Percentiles rank a stretch among this genome's conserved stretches.
Conservation (phyloP, 2,888 invertebrate species). For the Thecocarcelia acutangulata region DNA sequence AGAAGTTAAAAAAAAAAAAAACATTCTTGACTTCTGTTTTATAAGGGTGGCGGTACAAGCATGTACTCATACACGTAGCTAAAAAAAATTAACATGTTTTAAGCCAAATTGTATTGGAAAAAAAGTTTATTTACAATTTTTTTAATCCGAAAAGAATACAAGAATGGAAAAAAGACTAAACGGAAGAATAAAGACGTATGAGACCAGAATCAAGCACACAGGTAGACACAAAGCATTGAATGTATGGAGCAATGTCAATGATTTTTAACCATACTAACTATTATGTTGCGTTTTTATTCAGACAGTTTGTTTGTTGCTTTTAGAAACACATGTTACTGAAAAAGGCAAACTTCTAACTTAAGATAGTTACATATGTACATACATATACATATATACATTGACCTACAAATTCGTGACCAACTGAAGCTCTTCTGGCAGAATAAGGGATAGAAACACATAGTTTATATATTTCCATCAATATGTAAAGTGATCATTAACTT, state of each 20-base stretch:
- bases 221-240: slow-evolving; percentile 27
- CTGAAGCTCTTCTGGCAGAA: too few species aligned
- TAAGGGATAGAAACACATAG: too few species aligned
- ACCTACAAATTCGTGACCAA: too few species aligned
- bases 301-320: slow-evolving; percentile 11
- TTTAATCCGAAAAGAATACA: slow-evolving; percentile 25
- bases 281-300: slow-evolving; percentile 19
- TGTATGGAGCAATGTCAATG: slow-evolving; percentile 54
- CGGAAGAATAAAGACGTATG: slow-evolving; percentile 37
- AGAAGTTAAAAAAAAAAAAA: slow-evolving; percentile 34
- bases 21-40: slow-evolving; percentile 34
- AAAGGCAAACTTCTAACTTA: slow-evolving; percentile 16
- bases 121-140: slow-evolving; percentile 17
- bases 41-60: slow-evolving; percentile 7
- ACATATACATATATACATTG: too few species aligned
- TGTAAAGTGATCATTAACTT: too few species aligned
- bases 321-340: slow-evolving; percentile 19
- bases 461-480: too few species aligned
- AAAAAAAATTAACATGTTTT: background rate
- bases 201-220: slow-evolving; percentile 26
- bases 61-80: background rate
- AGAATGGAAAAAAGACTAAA: slow-evolving; percentile 2
- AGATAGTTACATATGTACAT: too few species aligned
- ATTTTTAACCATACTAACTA: slow-evolving; percentile 52
- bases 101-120: slow-evolving; percentile 39